Percentiles rank a stretch among this genome's conserved stretches.
phyloP scores from a whole-genome alignment of 2,888 invertebrate species.

The Nomada flava region DNA sequence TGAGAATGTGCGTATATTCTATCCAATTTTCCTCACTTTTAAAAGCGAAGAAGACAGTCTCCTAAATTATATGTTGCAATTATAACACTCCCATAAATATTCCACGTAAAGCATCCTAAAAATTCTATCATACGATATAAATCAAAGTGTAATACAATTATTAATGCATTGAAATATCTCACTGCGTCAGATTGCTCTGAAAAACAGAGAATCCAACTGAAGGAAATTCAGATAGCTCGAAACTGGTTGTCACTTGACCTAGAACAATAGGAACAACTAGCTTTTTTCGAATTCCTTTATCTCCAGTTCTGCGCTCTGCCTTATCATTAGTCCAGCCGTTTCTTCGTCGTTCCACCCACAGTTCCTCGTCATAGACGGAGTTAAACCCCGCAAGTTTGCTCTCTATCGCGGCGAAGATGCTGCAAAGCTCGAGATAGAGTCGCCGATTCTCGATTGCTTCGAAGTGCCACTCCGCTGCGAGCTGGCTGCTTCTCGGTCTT shows the following conservation, averaged over 20 bases:
- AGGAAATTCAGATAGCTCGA: not conserved
- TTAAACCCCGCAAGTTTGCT: constrained; percentile 51
- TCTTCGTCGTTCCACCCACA: constrained; percentile 15
- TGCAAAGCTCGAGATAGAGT: constrained; percentile 33
- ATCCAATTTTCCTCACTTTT: no score
- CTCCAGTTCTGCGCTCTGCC: not conserved
- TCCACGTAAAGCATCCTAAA: no score
- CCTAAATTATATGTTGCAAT: no score
- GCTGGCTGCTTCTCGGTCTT: constrained; percentile 27
- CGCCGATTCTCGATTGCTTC: constrained; percentile 50
- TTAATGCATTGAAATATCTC: no score
- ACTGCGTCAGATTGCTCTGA: no score
- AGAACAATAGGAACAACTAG: not conserved
- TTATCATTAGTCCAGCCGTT: constrained; percentile 34
- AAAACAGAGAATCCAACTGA: not conserved
- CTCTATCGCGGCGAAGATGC: constrained; percentile 31
- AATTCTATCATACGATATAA: no score
- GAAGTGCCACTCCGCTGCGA: constrained; percentile 19
- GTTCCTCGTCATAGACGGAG: constrained; percentile 31
- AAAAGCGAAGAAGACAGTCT: no score
- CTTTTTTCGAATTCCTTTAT: not conserved
- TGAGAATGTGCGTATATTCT: no score
- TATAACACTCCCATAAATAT: no score
- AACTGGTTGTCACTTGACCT: not conserved
- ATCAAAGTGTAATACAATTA: no score